Conservation (phyloP, 2,888 invertebrate genomes). For the Drosophila picticornis region DNA sequence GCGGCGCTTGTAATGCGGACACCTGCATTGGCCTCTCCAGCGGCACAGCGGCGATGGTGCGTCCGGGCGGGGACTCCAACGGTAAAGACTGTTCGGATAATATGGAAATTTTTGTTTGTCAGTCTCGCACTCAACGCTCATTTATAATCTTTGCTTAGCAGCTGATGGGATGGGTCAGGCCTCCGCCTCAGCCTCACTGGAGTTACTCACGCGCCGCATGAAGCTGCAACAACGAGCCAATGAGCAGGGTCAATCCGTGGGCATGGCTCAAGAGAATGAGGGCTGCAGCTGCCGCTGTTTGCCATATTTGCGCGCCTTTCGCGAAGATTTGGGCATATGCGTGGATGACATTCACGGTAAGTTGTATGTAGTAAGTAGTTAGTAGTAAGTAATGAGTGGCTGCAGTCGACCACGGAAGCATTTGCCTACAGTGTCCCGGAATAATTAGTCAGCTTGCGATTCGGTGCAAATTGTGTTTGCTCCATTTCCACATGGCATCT, state of each 20-base stretch:
- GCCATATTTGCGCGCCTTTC: constrained; percentile 90
- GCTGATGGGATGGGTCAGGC: constrained; percentile 65
- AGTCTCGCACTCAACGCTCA: constrained; percentile 22
- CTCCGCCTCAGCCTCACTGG: constrained; percentile 52
- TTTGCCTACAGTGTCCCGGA: constrained; percentile 14
- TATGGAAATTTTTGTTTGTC: constrained; percentile 61
- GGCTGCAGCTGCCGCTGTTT: constrained; percentile 92
- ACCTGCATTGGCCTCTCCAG: constrained; percentile 85
- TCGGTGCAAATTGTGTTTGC: constrained; percentile 57
- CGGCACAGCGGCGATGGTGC: constrained; percentile 84
- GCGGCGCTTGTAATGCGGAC: constrained; percentile 83
- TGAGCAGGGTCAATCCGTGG: constrained; percentile 6
- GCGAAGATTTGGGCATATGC: constrained; percentile 94
- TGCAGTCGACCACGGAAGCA: constrained; percentile 56
- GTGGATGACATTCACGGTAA: constrained; percentile 94
- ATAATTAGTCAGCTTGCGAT: constrained; percentile 59
- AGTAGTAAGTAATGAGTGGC: not conserved
- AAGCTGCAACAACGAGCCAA: constrained; percentile 52
- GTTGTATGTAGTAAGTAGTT: constrained; percentile 57
- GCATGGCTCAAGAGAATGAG: constrained; percentile 47
- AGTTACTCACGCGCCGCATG: constrained; percentile 71
- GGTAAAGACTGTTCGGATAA: constrained; percentile 78
- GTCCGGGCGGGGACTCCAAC: constrained; percentile 68
- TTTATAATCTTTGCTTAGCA: constrained; percentile 42
- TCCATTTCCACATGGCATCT: constrained; percentile 65